Conservation (phyloP, 2,888 invertebrate genomes). For the Acronicta leporina region DNA sequence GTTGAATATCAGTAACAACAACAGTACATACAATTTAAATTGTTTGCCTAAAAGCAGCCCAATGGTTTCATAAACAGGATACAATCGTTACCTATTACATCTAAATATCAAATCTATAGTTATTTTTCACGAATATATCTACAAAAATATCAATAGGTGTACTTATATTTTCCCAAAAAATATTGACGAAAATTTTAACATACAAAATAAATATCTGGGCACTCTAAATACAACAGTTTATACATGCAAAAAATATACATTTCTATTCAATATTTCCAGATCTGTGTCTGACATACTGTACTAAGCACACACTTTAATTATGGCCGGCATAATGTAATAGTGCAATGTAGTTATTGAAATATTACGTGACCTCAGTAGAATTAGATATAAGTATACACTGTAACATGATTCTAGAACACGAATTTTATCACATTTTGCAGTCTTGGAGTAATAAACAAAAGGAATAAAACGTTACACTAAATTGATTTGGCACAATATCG, state of each 20-base stretch:
- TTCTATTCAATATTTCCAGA: constrained; percentile 47
- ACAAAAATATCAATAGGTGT: constrained; percentile 53
- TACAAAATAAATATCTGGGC: constrained; percentile 69
- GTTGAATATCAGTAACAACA: constrained; percentile 7
- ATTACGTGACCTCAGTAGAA: constrained; percentile 42
- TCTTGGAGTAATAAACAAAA: constrained; percentile 71
- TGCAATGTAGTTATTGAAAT: constrained; percentile 56
- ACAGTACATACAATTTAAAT: constrained; percentile 17
- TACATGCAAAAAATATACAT: constrained; percentile 66
- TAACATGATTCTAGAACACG: constrained; percentile 59
- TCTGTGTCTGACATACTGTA: constrained; percentile 44
- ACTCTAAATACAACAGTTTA: constrained; percentile 59
- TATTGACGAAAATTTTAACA: constrained; percentile 48
- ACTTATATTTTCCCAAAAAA: constrained; percentile 59
- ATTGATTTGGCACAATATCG: constrained; percentile 76
- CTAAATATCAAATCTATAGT: constrained; percentile 36
- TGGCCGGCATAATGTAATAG: constrained; percentile 79
- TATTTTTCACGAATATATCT: constrained; percentile 45
- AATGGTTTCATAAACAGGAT: constrained; percentile 28
- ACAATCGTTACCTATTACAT: constrained; percentile 27
- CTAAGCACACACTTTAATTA: constrained; percentile 62
- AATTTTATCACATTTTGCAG: constrained; percentile 80
- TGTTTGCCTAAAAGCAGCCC: constrained; percentile 19
- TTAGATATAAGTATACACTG: constrained; percentile 44
- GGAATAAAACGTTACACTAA: constrained; percentile 64